Conservation (phyloP, 2,888 invertebrate species). For the Crocallis elinguaria region DNA sequence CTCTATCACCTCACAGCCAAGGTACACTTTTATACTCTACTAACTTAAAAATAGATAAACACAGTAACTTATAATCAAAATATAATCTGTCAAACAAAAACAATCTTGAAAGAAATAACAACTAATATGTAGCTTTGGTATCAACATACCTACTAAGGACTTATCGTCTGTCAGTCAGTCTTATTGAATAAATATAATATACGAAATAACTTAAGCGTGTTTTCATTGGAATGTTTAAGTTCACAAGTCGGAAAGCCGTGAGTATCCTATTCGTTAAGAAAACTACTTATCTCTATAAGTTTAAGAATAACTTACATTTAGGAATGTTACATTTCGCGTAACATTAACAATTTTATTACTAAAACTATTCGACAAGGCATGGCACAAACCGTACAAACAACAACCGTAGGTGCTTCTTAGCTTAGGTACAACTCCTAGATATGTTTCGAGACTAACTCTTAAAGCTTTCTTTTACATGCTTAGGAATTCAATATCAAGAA, state of each 20-base stretch:
- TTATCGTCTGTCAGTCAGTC: constrained; percentile 66
- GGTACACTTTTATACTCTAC: constrained; percentile 48
- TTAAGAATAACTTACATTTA: constrained; percentile 39
- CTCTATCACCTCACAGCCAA: constrained; percentile 72
- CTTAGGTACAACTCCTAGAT: constrained; percentile 51
- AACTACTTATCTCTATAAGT: constrained; percentile 21
- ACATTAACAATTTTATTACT: constrained; percentile 39
- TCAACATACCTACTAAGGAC: constrained; percentile 49
- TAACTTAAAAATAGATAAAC: constrained; percentile 24
- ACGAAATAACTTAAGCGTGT: constrained; percentile 51
- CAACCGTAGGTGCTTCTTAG: constrained; percentile 38
- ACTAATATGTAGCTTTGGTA: constrained; percentile 44
- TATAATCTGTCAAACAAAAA: constrained; percentile 47
- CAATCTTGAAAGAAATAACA: constrained; percentile 50
- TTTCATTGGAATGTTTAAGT: constrained; percentile 57
- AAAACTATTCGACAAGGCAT: constrained; percentile 54
- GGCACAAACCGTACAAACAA: constrained; percentile 52
- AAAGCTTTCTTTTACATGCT: constrained; percentile 65
- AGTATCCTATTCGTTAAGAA: constrained; percentile 46
- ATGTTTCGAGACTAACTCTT: constrained; percentile 63
- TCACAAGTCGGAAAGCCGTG: constrained; percentile 47
- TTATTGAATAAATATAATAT: constrained; percentile 59
- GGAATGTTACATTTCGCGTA: constrained; percentile 46
- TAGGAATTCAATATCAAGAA: constrained; percentile 31
- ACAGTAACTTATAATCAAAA: constrained; percentile 38